Evolutionary conservation across 2,797 vertebrate species (phyloP), one percentile per base, ranked within the genome.

Genomic region (Phoebastria nigripes): DNA sequence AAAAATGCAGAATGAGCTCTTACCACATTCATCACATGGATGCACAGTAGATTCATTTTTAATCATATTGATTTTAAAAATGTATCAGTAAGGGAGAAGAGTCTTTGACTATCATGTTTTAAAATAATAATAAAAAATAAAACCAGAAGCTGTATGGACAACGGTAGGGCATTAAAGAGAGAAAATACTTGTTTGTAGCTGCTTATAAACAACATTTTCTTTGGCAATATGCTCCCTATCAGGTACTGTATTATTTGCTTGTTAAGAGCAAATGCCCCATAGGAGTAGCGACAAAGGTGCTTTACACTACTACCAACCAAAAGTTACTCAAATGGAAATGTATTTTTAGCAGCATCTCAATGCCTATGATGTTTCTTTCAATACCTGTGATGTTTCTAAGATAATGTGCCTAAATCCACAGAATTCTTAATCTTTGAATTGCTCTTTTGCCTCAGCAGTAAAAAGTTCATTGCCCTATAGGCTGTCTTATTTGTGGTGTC

Each of bases 31-130:
- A 74, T 95, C 87, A 80, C 51, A 25, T 59, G 67, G 94, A 89
- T 93, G 87, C 79, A 56, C 76, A 65, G 76, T 3, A 74, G 81
- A 65, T 73, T 90, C 29, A 54, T 84, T 94, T 96, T 96, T 89
- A 95, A 95, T 96, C 92, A 92, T 89, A 93, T 87, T 87, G 90
- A 93, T 95, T 96, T 95, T 37, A 63, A 77, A 89, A 89, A 89
- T 71, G 71, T 59, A 15, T 13, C 14, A 71, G 52, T 19, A 46
- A 93, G 59, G n/a, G 55, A 74, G 37, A 62, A 70, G 56, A 84
- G 55, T 74, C 88, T 93, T 90, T 88, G 88, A 39, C 88, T 80
- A 28, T 35, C 44, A 7, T 18, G 37, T 63, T 89, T 90, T 73
- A 62, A 90, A 91, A 65, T 33, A 78, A 55, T 51, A 70, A 66